Evolutionary conservation across 2,888 invertebrate genomes (phyloP), one percentile per base, ranked within the genome.

Genomic region (Drosophila yooni): DNA sequence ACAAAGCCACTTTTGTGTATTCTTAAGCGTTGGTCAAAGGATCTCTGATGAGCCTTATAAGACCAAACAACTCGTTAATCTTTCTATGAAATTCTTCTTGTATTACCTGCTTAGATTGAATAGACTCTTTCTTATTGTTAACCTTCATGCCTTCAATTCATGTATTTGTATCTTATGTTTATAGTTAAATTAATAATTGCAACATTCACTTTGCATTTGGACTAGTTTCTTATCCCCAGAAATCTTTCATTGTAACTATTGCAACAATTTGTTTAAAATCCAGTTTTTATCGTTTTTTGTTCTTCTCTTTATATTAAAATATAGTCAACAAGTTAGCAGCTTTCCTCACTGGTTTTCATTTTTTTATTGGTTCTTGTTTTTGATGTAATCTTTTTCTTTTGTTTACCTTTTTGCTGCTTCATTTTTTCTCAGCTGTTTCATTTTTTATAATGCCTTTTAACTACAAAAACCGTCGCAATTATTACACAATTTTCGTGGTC

Each of bases 391-490:
- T 70, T 25, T 18, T 15, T 21, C 7, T 6, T 60, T 56, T 52
- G 53, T 54, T 54, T 25, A 68, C 46, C 71, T 34, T 56, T 68
- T 64, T 61, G 33, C 31, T 27, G 57, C 52, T 57, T 50, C 3
- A 33, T 33, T 33, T 33, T 33, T 33, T 33, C 60, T 56, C 59
- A 25, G 21, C 21, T 18, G 33, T 64, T 51, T 43, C 36, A 61
- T 51, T 63, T 81, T 70, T 74, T 68, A 7, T 69, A 58, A 70
- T 69, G 79, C 58, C 71, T 77, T 64, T 72, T 71, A 75, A 65
- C 69, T 72, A 73, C 43, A 31, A 64, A 71, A 88, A 86, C 65
- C 88, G 79, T 85, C 79, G 85, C 85, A 86, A 86, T 79, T 81
- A 85, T 85, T 88, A 73, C 85, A 88, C 79, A 88, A 86, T 79